These are phyloP conservation scores for Neoarius graeffei DNA, from an alignment of 2,113 vertebrate species.

Conservation along the genomic window DNA sequence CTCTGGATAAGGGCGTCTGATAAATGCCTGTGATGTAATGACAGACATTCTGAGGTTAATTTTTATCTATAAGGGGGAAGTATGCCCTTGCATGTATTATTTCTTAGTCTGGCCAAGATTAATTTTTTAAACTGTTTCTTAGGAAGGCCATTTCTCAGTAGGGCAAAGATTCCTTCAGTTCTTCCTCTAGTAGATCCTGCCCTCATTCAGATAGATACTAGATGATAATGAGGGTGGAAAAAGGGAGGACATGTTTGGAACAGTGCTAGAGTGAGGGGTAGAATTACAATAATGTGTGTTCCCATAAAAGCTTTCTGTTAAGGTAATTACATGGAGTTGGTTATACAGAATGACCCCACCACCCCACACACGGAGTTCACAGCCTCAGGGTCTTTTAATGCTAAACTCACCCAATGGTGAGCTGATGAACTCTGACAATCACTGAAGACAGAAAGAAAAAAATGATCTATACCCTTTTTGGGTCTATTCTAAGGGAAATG, in stretches of 20 bases:
- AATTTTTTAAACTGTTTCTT: no score
- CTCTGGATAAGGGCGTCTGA: no score
- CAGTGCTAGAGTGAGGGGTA: neutral
- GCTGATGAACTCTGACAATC: neutral
- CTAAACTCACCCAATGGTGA: neutral
- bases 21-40: no score
- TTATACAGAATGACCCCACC: neutral
- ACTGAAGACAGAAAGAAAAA: neutral
- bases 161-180: neutral
- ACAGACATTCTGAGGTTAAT: no score
- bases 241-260: neutral
- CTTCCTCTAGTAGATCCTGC: neutral
- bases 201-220: neutral
- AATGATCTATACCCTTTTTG: neutral
- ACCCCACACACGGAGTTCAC: neutral
- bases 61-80: no score
- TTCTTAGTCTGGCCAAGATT: no score
- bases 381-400: neutral
- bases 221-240: neutral
- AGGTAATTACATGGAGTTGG: slow-evolving; percentile 10
- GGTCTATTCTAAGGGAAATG: neutral
- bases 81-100: no score
- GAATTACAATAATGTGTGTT: neutral
- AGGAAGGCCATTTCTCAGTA: neutral
- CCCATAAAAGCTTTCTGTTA: neutral